A percentile compares a stretch with the other conserved stretches of the same genome.
These are phyloP conservation scores for Hydractinia echinata DNA, from an alignment of 30 jellyfish, hydroid and myxozoan species.

Conservation along the genomic window DNA sequence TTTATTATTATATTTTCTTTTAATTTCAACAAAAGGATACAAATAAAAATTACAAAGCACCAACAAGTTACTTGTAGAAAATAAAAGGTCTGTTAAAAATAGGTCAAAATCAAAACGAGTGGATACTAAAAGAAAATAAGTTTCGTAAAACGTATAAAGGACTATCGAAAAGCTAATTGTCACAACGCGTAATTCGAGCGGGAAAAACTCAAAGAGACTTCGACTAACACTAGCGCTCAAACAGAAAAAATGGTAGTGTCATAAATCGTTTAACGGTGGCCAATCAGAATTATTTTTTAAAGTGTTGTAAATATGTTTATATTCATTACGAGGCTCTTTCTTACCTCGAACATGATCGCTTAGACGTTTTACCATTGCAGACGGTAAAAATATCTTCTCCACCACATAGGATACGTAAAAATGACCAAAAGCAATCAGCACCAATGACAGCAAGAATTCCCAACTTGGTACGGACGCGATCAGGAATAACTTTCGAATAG, in stretches of 20 bases:
- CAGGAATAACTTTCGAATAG: background rate
- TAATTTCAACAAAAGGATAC: no score
- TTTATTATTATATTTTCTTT: no score
- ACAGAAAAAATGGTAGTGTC: background rate
- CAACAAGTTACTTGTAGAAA: no score
- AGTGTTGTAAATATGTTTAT: conserved; percentile 4
- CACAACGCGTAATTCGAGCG: no score
- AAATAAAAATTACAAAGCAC: no score
- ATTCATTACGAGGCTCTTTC: background rate
- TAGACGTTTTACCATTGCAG: background rate
- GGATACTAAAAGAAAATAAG: no score
- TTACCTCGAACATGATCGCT: background rate
- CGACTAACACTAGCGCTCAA: no score
- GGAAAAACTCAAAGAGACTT: no score
- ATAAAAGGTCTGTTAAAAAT: no score
- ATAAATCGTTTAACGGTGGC: conserved; percentile 11
- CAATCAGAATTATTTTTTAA: conserved; percentile 6
- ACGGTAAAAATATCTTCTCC: background rate
- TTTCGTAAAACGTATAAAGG: no score
- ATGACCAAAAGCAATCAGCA: background rate
- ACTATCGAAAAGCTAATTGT: no score
- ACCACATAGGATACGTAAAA: background rate
- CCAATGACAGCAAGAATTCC: background rate
- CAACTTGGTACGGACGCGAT: conserved; percentile 8
- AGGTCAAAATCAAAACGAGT: no score